phyloP scores from a whole-genome alignment of 2,888 invertebrate species.

The Pyralis farinalis region DNA sequence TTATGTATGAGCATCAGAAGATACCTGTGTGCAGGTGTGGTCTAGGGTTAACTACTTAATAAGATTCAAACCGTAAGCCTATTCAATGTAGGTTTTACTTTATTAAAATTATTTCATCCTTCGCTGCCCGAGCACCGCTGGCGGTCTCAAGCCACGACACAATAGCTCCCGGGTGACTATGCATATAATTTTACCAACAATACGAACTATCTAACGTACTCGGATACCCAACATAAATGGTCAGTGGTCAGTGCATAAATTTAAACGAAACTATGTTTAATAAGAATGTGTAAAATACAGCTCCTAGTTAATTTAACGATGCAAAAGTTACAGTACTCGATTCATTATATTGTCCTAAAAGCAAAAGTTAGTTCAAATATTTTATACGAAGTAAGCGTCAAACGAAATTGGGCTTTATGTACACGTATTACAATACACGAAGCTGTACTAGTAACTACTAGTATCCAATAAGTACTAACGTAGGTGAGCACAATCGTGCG shows the following conservation, averaged over 20 bases:
- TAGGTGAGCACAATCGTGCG: constrained; percentile 48
- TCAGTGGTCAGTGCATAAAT: constrained; percentile 5
- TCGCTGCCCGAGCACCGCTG: constrained; percentile 17
- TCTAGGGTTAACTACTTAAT: constrained; percentile 3
- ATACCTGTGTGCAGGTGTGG: constrained; percentile 17
- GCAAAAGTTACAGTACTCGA: neutral
- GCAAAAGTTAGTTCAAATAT: neutral
- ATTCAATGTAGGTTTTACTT: constrained; percentile 8
- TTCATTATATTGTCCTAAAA: neutral
- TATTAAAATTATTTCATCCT: constrained; percentile 27
- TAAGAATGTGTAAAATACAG: neutral
- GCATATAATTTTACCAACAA: constrained; percentile 18
- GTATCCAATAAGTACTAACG: constrained; percentile 21
- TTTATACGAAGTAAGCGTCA: neutral
- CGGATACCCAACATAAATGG: constrained; percentile 8
- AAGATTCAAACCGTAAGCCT: constrained; percentile 4
- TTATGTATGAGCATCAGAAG: too few species aligned
- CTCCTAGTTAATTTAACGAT: neutral
- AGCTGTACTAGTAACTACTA: constrained; percentile 9
- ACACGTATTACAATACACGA: neutral
- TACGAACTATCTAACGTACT: constrained; percentile 13
- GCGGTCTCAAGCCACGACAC: constrained; percentile 23
- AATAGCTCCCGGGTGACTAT: constrained; percentile 22
- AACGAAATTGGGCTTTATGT: neutral
- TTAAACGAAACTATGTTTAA: neutral